Evolutionary conservation across 2,797 vertebrate genomes (phyloP).

Genomic region (Ptychobarbus kaznakovi): DNA sequence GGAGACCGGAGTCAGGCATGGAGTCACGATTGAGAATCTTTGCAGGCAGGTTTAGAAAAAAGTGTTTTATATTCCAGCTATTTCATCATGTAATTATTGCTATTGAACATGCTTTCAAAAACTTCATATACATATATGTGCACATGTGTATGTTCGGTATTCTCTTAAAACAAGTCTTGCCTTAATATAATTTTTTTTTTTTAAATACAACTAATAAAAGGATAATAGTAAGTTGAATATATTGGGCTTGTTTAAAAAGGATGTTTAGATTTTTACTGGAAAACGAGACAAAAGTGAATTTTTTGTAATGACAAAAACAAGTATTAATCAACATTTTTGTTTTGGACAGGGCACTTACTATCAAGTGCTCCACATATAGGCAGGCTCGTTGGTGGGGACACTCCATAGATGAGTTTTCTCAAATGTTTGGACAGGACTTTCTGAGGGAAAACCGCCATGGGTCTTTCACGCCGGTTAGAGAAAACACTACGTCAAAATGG

Average conservation of each 20-base stretch:
- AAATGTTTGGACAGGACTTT: constrained; percentile 29
- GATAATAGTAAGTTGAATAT: not conserved
- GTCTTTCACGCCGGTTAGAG: constrained; percentile 64
- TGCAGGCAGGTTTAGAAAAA: constrained; percentile 62
- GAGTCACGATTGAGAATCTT: constrained; percentile 70
- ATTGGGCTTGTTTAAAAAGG: not conserved
- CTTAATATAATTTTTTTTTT: not conserved
- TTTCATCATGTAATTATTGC: constrained; percentile 20
- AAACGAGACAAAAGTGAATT: not conserved
- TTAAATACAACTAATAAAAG: too few species aligned
- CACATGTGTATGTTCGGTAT: not conserved
- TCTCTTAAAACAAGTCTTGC: not conserved
- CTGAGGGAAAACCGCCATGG: constrained; percentile 59
- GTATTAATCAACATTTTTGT: not conserved
- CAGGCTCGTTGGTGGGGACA: constrained; percentile 67
- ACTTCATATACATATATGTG: not conserved
- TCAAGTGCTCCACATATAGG: constrained; percentile 66
- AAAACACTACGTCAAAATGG: constrained; percentile 62
- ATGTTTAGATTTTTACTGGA: not conserved
- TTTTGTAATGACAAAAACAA: not conserved
- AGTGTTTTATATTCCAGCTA: not conserved
- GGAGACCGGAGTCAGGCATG: constrained; percentile 68
- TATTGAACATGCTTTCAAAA: not conserved
- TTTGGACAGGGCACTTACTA: constrained; percentile 61
- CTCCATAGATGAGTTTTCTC: constrained; percentile 51